Conservation (phyloP, 1,140 invertebrate genomes). For the Chelonus insularis region DNA sequence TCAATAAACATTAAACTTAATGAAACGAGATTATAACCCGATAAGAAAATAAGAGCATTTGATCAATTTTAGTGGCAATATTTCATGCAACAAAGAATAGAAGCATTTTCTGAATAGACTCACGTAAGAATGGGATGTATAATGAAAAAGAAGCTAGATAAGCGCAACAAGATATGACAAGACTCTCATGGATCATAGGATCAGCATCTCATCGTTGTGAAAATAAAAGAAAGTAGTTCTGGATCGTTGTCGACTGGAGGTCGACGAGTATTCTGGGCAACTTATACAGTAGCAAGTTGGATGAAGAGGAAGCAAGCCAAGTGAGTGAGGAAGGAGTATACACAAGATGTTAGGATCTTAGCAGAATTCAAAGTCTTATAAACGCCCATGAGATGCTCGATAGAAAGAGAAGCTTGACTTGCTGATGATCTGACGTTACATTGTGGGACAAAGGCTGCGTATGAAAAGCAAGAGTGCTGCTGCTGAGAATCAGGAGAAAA, state of each 20-base stretch:
- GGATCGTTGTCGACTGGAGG: neutral
- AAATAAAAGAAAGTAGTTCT: neutral
- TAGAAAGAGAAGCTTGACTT: too few relatives aligned
- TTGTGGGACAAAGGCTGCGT: neutral
- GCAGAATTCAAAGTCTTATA: neutral
- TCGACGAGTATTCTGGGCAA: neutral
- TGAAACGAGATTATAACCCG: too few relatives aligned
- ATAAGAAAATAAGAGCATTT: too few relatives aligned
- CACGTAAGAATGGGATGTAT: too few relatives aligned
- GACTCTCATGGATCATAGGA: neutral
- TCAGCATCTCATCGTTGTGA: neutral
- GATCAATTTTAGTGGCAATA: too few relatives aligned
- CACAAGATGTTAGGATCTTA: neutral
- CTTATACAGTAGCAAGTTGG: neutral
- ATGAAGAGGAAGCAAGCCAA: neutral
- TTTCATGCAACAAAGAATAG: too few relatives aligned
- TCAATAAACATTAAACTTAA: too few relatives aligned
- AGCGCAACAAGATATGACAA: too few relatives aligned
- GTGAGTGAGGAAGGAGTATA: neutral
- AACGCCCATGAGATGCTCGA: too few relatives aligned
- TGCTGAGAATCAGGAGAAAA: neutral
- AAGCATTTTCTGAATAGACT: too few relatives aligned
- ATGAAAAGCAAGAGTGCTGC: neutral
- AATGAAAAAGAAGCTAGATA: too few relatives aligned
- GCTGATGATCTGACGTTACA: neutral